phyloP scores from a whole-genome alignment of 2,797 vertebrate genomes.

The Taenioides sp. region DNA sequence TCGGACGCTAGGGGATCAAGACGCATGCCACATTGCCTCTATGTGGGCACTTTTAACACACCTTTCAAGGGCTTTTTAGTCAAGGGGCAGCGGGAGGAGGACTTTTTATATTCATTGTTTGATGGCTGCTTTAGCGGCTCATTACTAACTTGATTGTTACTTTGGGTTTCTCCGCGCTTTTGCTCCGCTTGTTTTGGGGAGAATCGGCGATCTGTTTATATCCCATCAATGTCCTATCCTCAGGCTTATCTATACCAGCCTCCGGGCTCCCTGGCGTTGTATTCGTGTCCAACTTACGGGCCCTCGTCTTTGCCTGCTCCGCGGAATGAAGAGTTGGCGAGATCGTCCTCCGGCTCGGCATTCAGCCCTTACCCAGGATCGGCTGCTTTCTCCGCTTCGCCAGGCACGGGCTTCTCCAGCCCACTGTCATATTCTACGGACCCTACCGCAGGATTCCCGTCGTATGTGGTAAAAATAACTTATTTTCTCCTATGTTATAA shows the following conservation, averaged over 20 bases:
- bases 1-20: conserved; percentile 89
- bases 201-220: conserved; percentile 63
- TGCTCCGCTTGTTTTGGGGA: conserved; percentile 19
- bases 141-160: conserved; percentile 70
- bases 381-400: conserved; percentile 92
- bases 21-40: conserved; percentile 80
- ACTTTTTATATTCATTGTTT: conserved; percentile 69
- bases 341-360: conserved; percentile 89
- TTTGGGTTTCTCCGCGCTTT: conserved; percentile 56
- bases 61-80: conserved; percentile 72
- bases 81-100: conserved; percentile 72
- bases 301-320: conserved; percentile 92
- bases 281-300: conserved; percentile 95
- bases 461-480: conserved; percentile 90
- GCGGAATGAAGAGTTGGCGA: conserved; percentile 91
- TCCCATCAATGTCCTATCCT: conserved; percentile 95
- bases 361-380: conserved; percentile 98
- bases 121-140: conserved; percentile 69
- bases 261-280: conserved; percentile 96
- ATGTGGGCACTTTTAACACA: conserved; percentile 83
- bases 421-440: conserved; percentile 93
- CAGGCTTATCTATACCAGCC: conserved; percentile 99
- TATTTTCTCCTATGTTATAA: background rate
- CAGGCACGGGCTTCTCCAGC: conserved; percentile 89
- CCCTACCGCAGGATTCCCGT: conserved; percentile 91